A percentile compares a stretch with the other conserved stretches of the same genome.
phyloP scores from a whole-genome alignment of 2,888 invertebrate genomes.

The Automeris io region DNA sequence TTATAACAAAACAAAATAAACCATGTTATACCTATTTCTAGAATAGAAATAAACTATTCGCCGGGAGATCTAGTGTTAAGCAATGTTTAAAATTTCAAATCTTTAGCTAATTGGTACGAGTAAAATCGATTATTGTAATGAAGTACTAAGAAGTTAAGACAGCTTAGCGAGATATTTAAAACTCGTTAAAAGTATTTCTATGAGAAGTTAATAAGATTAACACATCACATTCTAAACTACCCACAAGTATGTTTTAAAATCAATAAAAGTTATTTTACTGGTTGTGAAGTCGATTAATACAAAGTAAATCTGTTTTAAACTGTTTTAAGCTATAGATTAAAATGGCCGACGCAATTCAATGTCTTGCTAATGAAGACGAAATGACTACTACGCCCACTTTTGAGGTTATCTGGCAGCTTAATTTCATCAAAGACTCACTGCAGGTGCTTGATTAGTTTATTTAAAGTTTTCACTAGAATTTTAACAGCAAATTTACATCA shows the following conservation, averaged over 20 bases:
- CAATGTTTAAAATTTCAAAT: too few relatives aligned
- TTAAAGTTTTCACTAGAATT: slow-evolving; percentile 14
- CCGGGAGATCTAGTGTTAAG: too few relatives aligned
- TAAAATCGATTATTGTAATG: too few relatives aligned
- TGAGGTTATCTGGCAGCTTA: slow-evolving; percentile 20
- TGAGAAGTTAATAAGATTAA: too few relatives aligned
- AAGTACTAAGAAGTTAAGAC: too few relatives aligned
- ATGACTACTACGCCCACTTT: slow-evolving; percentile 7
- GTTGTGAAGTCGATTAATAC: slow-evolving; percentile 9
- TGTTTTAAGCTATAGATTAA: not conserved
- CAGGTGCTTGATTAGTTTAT: slow-evolving; percentile 17
- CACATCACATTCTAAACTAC: too few relatives aligned
- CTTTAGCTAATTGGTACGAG: too few relatives aligned
- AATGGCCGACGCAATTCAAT: slow-evolving; percentile 1
- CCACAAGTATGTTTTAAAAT: slow-evolving; percentile 11
- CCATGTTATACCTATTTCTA: too few relatives aligned
- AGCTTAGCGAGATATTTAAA: too few relatives aligned
- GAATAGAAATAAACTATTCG: too few relatives aligned
- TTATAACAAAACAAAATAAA: too few relatives aligned
- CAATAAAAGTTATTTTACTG: slow-evolving; percentile 4
- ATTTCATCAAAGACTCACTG: slow-evolving; percentile 20
- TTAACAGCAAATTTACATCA: slow-evolving; percentile 2
- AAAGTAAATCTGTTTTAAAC: not conserved
- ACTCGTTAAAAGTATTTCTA: too few relatives aligned
- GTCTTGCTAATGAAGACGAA: slow-evolving; percentile 7